These are phyloP conservation scores for Poecilobothrus nobilitatus DNA, from an alignment of 2,888 invertebrate genomes.

Conservation along the genomic window DNA sequence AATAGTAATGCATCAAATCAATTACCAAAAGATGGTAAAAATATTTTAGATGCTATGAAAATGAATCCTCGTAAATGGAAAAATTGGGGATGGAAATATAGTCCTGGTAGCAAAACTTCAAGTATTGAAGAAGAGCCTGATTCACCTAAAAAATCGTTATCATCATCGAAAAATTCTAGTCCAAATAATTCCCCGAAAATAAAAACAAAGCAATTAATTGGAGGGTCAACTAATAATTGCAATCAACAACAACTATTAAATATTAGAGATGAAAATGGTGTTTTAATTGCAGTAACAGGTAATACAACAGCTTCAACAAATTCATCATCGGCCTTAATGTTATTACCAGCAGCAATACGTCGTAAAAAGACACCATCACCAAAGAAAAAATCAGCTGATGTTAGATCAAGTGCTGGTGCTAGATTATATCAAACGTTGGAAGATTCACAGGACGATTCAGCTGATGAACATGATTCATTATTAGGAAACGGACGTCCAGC, in stretches of 20 bases:
- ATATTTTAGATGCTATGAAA: slow-evolving; percentile 15
- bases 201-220: slow-evolving; percentile 15
- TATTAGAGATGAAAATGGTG: slow-evolving; percentile 17
- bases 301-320: slow-evolving; percentile 19
- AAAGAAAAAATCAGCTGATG: slow-evolving; percentile 21
- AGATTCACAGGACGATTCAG: slow-evolving; percentile 23
- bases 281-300: slow-evolving; percentile 10
- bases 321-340: slow-evolving; percentile 13
- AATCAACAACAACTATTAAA: slow-evolving; percentile 19
- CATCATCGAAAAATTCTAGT: slow-evolving; percentile 29
- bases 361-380: slow-evolving; percentile 27
- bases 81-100: slow-evolving; percentile 32
- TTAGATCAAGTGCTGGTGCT: slow-evolving; percentile 30
- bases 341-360: slow-evolving; percentile 25
- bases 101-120: slow-evolving; percentile 30
- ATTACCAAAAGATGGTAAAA: slow-evolving; percentile 20
- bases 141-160: slow-evolving; percentile 28
- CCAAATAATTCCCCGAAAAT: slow-evolving; percentile 31
- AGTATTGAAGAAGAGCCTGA: slow-evolving; percentile 32
- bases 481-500: slow-evolving; percentile 29
- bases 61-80: slow-evolving; percentile 29
- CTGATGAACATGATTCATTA: slow-evolving; percentile 27
- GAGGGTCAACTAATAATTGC: not conserved
- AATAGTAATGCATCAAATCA: slow-evolving; percentile 16
- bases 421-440: slow-evolving; percentile 25